phyloP scores from a whole-genome alignment of 1,140 invertebrate species.

The Drosophila tristis region DNA sequence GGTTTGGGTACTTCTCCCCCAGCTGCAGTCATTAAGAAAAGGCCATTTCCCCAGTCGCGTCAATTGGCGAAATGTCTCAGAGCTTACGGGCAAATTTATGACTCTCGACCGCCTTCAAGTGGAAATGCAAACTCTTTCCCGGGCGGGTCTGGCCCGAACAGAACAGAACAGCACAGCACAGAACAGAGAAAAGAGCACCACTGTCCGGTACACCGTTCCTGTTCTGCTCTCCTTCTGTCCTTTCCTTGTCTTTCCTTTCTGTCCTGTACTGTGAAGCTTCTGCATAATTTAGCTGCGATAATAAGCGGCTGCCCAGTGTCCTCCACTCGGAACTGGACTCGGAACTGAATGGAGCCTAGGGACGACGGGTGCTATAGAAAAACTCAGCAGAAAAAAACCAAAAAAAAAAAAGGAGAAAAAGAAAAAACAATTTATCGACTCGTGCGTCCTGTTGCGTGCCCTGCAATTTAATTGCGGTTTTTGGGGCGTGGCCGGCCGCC shows the following conservation, averaged over 20 bases:
- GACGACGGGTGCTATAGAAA: constrained; percentile 36
- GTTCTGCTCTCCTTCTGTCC: too few species aligned
- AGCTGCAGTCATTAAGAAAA: too few species aligned
- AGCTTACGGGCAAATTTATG: too few species aligned
- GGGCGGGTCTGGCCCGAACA: too few species aligned
- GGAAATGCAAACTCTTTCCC: too few species aligned
- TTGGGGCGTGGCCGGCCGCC: constrained; percentile 56
- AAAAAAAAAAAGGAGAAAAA: neutral
- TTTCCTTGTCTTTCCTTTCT: neutral
- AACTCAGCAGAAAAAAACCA: constrained; percentile 4
- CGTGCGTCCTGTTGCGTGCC: constrained; percentile 78
- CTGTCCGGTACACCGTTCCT: too few species aligned
- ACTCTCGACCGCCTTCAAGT: too few species aligned
- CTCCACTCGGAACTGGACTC: constrained; percentile 14
- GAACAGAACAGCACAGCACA: too few species aligned
- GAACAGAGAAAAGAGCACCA: too few species aligned
- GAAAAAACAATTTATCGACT: constrained; percentile 69
- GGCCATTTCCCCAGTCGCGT: too few species aligned
- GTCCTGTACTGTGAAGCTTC: constrained; percentile 43
- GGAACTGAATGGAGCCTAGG: neutral
- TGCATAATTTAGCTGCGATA: constrained; percentile 74
- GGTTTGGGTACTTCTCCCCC: too few species aligned
- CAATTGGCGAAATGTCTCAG: too few species aligned
- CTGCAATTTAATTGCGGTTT: constrained; percentile 70
- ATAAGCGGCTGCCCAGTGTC: constrained; percentile 57